Evolutionary conservation across 1,140 invertebrate genomes (phyloP), one percentile per base, ranked within the genome.

Genomic region (Temnothorax longispinosus): DNA sequence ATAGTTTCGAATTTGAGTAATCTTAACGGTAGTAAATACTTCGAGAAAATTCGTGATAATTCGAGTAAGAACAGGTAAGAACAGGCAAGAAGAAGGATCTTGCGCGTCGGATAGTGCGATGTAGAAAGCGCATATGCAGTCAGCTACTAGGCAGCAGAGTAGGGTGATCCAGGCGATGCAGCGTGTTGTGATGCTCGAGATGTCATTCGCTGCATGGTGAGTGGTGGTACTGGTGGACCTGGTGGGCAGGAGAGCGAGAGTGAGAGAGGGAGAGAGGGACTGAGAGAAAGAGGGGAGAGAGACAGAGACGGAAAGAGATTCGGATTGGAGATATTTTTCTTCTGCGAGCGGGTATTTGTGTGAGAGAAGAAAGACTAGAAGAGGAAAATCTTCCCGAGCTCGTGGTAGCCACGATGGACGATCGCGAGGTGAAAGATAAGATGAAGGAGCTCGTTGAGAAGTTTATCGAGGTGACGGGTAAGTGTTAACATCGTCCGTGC

Each of bases 391-490:
- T 44, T 47, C 21, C 47, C 54, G 41, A 85, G 52, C 27, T 32
- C 8, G 10, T 32, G 8, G 3, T 8, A 41, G 2, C n/a, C 58
- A 35, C n/a, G 72, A 95, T 95, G 94, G 93, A 95, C 86, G 93
- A 95, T 87, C 94, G 90, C 62, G 27, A 27, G 27, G 27, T 27
- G 27, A 27, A 27, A 27, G 27, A 27, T 27, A 27, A 27, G 27
- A 27, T 27, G 27, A 27, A 27, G 27, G 93, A 94, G 75, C 86
- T 93, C 65, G 86, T 95, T 0, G 93, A 94, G 52, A 94, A 95
- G 72, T 95, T 95, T 47, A 92, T 95, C 0, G 94, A 95, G 89
- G 94, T 95, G 15, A 95, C 94, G 71, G 94, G 94, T 95, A 75
- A 81, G 88, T 77, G 27, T 72, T 5, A n/a, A n/a, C 32, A 3